Base-by-base conservation (phyloP, 2,113 vertebrate genomes). In the Castor canadensis region DNA sequence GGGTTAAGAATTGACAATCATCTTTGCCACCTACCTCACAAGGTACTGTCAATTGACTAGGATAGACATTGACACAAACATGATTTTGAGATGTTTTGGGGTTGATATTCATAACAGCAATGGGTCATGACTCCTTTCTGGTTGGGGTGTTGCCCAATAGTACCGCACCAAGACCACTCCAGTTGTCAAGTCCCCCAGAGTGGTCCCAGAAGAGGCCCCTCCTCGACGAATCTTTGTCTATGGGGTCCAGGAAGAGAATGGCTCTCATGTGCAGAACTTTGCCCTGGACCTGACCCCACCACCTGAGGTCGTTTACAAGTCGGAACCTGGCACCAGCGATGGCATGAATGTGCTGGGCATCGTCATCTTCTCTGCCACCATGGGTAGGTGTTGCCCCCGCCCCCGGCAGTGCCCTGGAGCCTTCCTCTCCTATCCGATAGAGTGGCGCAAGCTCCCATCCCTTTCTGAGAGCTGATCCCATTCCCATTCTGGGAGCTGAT, bases 341-440 rank as follows among this genome's bases (percentile, higher is more conserved):
- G 99, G 99, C 98, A 99, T 99, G 99, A 99, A 99, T 0, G 99
- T 99, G 35, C 98, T 99, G n/a, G 99, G 99, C 43, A 99, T 99
- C 4, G 99, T 99, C 89, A 99, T 99, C 96, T 99, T 99, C 98
- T 99, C 99, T 3, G 99, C 99, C 69, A 99, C 99, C 0, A 99
- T 99, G 99, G 99, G 99, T 99, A 97, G n/a, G 98, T 97, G 49
- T n/a, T 45, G 20, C 20, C 69, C 4, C 24, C 11, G 1, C 2
- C 45, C n/a, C 28, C 0, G 2, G 52, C 19, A 5, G 40, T 1
- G 15, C 17, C 49, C 40, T 8, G 64, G 64, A 38, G 76, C 71
- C n/a, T 73, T 84, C 54, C 32, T 94, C 47, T 30, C 62, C 79
- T 43, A 5, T 30, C 64, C 13, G 7, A 20, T 9, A 38, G 43